Percentiles rank a stretch among this genome's conserved stretches.
These are phyloP conservation scores for Ammodramus savannarum DNA, from an alignment of 2,113 vertebrate species.

Conservation along the genomic window DNA sequence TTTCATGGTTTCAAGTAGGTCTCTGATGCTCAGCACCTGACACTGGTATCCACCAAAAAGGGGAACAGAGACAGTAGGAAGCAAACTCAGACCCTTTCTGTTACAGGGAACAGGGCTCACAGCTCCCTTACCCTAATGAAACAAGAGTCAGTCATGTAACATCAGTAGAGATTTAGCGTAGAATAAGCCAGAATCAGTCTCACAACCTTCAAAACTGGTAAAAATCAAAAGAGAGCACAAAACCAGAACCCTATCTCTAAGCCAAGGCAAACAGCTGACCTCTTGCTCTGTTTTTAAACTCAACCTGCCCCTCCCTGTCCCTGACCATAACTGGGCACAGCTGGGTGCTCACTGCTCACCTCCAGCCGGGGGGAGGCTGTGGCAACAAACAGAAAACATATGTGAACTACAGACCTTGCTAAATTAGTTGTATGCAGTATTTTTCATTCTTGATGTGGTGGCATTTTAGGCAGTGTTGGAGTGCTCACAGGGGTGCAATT, in stretches of 20 bases:
- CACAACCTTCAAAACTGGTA: not conserved
- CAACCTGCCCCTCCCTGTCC: not conserved
- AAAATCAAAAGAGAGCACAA: not conserved
- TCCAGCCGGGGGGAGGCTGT: not conserved
- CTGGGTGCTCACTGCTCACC: not conserved
- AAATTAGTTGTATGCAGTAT: not conserved
- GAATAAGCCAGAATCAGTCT: not conserved
- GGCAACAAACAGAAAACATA: conserved; percentile 25
- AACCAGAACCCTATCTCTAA: not conserved
- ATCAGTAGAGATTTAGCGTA: fast-evolving
- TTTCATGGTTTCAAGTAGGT: not conserved
- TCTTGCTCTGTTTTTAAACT: not conserved
- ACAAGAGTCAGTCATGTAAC: not conserved
- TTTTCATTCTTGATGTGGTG: not conserved
- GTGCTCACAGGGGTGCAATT: not conserved
- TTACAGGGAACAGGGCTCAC: not conserved
- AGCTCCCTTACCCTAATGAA: not conserved
- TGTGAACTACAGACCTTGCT: conserved; percentile 28
- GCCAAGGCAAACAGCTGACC: not conserved
- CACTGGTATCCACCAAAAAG: not conserved
- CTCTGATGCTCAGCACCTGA: not conserved
- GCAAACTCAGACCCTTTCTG: not conserved
- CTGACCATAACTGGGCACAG: conserved; percentile 48
- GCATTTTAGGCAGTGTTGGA: not conserved
- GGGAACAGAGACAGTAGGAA: not conserved